A percentile compares a stretch with the other conserved stretches of the same genome.
These are phyloP conservation scores for Alouatta palliata DNA, from an alignment of 2,113 vertebrate genomes.

Conservation along the genomic window DNA sequence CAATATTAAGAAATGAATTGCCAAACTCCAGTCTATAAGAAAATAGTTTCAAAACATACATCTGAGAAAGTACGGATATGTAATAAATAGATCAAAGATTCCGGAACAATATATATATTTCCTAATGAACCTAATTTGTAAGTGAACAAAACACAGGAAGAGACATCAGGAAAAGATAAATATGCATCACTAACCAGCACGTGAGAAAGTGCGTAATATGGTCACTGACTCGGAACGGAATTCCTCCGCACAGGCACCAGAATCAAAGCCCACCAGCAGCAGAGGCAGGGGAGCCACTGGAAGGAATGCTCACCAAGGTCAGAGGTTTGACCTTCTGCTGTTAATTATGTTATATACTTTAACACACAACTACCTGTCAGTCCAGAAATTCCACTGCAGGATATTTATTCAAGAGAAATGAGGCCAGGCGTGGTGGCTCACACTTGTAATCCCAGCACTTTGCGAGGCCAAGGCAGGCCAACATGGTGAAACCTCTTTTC, in stretches of 20 bases:
- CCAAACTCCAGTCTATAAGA: background rate
- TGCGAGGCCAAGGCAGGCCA: too few species aligned
- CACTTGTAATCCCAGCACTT: too few species aligned
- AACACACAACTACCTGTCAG: accelerated
- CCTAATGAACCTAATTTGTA: background rate
- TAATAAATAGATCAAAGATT: background rate
- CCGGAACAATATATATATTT: background rate
- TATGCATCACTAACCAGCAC: background rate
- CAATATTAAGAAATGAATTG: background rate
- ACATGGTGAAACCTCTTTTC: too few species aligned
- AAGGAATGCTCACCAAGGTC: too few species aligned
- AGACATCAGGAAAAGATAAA: background rate
- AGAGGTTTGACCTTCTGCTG: too few species aligned
- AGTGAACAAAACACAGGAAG: background rate
- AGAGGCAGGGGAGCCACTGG: accelerated
- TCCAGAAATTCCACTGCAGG: background rate
- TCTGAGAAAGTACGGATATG: background rate
- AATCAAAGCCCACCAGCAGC: accelerated
- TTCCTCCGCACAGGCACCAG: background rate
- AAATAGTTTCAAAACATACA: background rate
- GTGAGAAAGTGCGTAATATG: accelerated
- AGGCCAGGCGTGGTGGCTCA: background rate
- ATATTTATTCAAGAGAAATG: background rate
- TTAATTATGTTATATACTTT: background rate
- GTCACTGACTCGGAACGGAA: background rate